A percentile compares a stretch with the other conserved stretches of the same genome.
Evolutionary conservation across 1,140 invertebrate species (phyloP).

Genomic region (Agrilus planipennis): DNA sequence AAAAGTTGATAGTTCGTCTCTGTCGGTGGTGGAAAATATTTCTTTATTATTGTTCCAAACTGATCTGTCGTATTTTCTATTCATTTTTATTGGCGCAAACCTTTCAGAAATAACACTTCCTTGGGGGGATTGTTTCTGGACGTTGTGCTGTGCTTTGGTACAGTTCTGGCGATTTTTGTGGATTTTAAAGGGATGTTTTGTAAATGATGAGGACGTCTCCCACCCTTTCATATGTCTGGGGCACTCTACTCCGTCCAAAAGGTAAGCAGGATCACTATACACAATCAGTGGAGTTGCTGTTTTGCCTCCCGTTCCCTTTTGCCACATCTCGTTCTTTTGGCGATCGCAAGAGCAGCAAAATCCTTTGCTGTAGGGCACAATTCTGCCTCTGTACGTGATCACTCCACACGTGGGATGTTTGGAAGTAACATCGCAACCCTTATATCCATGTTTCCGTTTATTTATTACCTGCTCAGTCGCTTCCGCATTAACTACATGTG

Average conservation of each 20-base stretch:
- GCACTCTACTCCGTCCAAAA: slow-evolving; percentile 15
- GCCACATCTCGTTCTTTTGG: slow-evolving; percentile 20
- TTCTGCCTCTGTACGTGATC: slow-evolving; percentile 27
- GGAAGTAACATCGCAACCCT: slow-evolving; percentile 29
- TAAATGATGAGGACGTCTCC: no score
- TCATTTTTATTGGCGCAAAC: no score
- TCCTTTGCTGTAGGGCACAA: slow-evolving; percentile 35
- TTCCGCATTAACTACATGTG: slow-evolving; percentile 34
- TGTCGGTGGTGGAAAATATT: no score
- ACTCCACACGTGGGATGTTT: slow-evolving; percentile 33
- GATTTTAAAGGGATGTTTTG: no score
- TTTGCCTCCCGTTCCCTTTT: slow-evolving; percentile 14
- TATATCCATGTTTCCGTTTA: slow-evolving; percentile 31
- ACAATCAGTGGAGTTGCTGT: slow-evolving; percentile 8
- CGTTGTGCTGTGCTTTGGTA: no score
- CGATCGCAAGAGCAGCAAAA: slow-evolving; percentile 39
- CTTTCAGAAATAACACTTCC: no score
- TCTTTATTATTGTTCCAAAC: no score
- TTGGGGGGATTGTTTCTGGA: no score
- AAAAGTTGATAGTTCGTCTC: no score
- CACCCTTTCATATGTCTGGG: slow-evolving; percentile 7
- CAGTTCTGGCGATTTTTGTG: no score
- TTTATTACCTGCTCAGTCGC: slow-evolving; percentile 36
- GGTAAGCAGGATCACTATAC: slow-evolving; percentile 16
- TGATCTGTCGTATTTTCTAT: no score